Conservation (phyloP, 2,797 vertebrate genomes). For the Poeciliopsis turneri region DNA sequence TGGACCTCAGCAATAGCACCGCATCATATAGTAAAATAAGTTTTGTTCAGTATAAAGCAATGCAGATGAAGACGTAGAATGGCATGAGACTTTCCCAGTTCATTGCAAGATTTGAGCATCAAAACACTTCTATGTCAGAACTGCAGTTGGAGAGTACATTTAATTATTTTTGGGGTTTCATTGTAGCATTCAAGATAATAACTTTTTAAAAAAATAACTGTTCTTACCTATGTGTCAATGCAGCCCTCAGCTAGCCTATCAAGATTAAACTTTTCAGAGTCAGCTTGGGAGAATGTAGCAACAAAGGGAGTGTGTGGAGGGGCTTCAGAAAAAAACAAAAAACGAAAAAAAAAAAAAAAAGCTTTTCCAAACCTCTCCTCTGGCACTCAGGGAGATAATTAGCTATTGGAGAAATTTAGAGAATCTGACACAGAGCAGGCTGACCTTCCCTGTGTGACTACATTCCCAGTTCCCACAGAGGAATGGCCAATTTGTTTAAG, state of each 20-base stretch:
- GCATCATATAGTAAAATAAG: slow-evolving; percentile 16
- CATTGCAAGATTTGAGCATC: slow-evolving; percentile 15
- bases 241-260: not conserved
- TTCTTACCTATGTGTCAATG: not conserved
- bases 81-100: slow-evolving; percentile 14
- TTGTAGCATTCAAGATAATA: slow-evolving; percentile 29
- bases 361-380: slow-evolving; percentile 60
- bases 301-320: slow-evolving; percentile 24
- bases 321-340: slow-evolving; percentile 29
- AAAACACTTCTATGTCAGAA: slow-evolving; percentile 33
- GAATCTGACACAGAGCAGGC: slow-evolving; percentile 65
- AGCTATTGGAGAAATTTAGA: slow-evolving; percentile 71
- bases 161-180: slow-evolving; percentile 13
- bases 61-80: slow-evolving; percentile 10
- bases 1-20: slow-evolving; percentile 20
- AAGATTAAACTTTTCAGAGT: slow-evolving; percentile 44
- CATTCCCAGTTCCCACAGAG: slow-evolving; percentile 63
- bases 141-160: not conserved
- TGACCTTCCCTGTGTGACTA: slow-evolving; percentile 60
- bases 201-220: not conserved
- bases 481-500: slow-evolving; percentile 71
- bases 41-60: slow-evolving; percentile 18
- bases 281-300: slow-evolving; percentile 40
- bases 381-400: slow-evolving; percentile 74
- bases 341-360: slow-evolving; percentile 66